Conservation (phyloP, 2,797 vertebrate species). For the Loris lydekkerianus region DNA sequence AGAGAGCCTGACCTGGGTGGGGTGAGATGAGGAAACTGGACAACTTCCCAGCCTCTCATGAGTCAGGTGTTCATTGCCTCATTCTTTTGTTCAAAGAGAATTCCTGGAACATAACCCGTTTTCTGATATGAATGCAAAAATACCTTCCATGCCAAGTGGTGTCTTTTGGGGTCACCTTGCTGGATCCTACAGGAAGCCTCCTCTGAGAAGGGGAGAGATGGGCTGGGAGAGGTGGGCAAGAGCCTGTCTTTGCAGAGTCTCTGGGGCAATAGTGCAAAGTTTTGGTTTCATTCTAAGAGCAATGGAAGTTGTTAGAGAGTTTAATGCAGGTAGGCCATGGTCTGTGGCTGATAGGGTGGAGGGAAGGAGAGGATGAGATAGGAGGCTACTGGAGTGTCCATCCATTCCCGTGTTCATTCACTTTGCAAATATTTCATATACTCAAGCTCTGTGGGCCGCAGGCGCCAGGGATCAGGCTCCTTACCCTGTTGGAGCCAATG, state of each 20-base stretch:
- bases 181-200: neutral
- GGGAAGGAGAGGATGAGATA: neutral
- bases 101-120: slow-evolving; percentile 74
- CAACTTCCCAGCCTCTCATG: slow-evolving; percentile 61
- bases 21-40: slow-evolving; percentile 72
- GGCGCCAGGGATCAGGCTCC: neutral
- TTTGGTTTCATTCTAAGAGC: neutral
- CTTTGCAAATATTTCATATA: neutral
- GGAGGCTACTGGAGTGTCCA: neutral
- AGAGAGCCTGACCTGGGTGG: slow-evolving; percentile 50
- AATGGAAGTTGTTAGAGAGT: neutral
- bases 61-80: slow-evolving; percentile 75
- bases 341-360: neutral
- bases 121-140: slow-evolving; percentile 71
- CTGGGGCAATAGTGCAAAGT: neutral
- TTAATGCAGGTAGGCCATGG: neutral
- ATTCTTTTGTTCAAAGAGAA: slow-evolving; percentile 68
- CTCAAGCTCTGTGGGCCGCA: neutral
- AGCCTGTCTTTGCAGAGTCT: neutral
- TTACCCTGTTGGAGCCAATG: neutral
- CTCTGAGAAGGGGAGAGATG: neutral
- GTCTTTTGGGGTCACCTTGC: slow-evolving; percentile 44
- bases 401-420: neutral
- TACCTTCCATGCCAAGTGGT: slow-evolving; percentile 46
- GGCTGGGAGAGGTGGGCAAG: neutral